These are phyloP conservation scores for Drosophila anomelani DNA, from an alignment of 2,888 invertebrate species.

Conservation along the genomic window DNA sequence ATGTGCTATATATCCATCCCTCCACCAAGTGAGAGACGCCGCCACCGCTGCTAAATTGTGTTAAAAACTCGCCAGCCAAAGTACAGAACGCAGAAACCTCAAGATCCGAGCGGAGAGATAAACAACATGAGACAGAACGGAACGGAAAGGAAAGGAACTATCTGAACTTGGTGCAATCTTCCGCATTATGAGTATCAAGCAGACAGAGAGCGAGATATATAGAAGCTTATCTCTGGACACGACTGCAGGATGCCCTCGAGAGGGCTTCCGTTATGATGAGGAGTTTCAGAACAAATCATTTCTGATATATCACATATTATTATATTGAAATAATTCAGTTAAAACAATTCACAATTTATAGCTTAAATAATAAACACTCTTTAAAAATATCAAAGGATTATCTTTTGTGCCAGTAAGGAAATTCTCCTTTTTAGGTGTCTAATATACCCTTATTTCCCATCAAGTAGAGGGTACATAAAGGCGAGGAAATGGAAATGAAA, in stretches of 20 bases:
- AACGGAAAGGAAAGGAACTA: conserved; percentile 52
- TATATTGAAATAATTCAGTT: background rate
- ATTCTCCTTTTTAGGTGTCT: no score
- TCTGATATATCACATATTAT: background rate
- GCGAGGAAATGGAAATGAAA: conserved; percentile 68
- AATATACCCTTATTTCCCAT: background rate
- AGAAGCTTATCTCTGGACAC: background rate
- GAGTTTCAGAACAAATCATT: background rate
- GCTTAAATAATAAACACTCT: background rate
- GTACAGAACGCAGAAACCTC: conserved; percentile 80
- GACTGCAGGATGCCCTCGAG: background rate
- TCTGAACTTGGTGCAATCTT: conserved; percentile 72
- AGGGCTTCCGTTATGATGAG: background rate
- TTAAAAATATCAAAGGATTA: background rate
- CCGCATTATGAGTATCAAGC: conserved; percentile 75
- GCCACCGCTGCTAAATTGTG: conserved; percentile 72
- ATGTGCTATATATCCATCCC: conserved; percentile 19
- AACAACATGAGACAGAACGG: conserved; percentile 59
- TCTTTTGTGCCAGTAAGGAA: no score
- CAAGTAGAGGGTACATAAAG: conserved; percentile 4
- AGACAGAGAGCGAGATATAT: conserved; percentile 4
- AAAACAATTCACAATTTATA: background rate
- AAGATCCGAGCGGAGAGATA: conserved; percentile 70
- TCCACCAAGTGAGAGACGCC: conserved; percentile 21
- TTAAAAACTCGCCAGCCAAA: conserved; percentile 71